phyloP scores from a whole-genome alignment of 1,140 invertebrate species.

The Schlechtendalia chinensis region DNA sequence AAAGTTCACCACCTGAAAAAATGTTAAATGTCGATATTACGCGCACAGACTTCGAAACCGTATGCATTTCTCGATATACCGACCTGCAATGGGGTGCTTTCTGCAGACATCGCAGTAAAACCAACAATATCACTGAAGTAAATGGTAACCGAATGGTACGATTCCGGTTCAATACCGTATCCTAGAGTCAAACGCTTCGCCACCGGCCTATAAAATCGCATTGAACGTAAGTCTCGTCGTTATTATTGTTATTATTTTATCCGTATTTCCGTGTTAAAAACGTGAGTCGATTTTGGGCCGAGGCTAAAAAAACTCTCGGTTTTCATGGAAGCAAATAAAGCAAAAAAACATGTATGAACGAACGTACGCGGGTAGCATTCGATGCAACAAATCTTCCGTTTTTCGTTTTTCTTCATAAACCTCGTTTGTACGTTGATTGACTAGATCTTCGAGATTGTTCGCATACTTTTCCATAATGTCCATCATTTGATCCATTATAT shows the following conservation, averaged over 20 bases:
- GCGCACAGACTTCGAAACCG: too few species aligned
- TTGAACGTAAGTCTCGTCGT: neutral
- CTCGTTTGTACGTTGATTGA: constrained; percentile 81
- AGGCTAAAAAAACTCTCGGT: too few species aligned
- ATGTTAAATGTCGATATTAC: neutral
- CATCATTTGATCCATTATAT: constrained; percentile 96
- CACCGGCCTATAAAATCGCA: constrained; percentile 66
- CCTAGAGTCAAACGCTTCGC: constrained; percentile 82
- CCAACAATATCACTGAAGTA: constrained; percentile 99
- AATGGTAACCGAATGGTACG: constrained; percentile 90
- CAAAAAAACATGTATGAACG: too few species aligned
- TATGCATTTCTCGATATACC: neutral
- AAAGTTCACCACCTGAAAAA: constrained; percentile 83
- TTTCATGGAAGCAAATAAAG: too few species aligned
- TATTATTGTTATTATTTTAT: too few species aligned
- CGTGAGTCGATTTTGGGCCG: too few species aligned
- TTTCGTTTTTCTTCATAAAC: constrained; percentile 90
- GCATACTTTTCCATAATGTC: constrained; percentile 95
- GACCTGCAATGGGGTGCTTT: constrained; percentile 86
- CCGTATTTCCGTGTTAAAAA: too few species aligned
- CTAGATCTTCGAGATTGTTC: constrained; percentile 90
- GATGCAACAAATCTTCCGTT: constrained; percentile 86
- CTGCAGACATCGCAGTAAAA: constrained; percentile 93
- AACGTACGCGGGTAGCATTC: constrained; percentile 86
- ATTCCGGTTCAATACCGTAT: constrained; percentile 88